Evolutionary conservation across 1,140 invertebrate species (phyloP), one percentile per base, ranked within the genome.

Genomic region (Pomacea maculata): DNA sequence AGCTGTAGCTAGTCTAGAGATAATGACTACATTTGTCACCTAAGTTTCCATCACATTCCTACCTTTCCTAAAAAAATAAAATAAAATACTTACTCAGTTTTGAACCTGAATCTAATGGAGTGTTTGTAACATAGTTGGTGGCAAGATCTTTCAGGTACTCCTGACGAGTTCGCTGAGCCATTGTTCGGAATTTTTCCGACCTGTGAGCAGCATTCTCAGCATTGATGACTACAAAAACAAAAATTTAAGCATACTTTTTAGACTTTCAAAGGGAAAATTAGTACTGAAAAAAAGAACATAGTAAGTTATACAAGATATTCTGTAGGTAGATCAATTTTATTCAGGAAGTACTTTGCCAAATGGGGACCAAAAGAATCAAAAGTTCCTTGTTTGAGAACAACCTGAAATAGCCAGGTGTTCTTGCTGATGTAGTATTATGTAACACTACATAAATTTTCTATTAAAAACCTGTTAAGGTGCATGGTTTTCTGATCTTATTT

Each of bases 181-280:
- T 99, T 9, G 96, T 97, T 73, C 96, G 95, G 92, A 99, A 99
- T 92, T 99, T 99, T 87, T 98, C 96, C 15, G 97, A 98, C 82
- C 96, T 94, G 88, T 98, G 97, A 17, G 97, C 97, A 21, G 97
- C 97, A 93, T 99, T 99, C 92, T 99, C 98, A 34, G 96, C 98
- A 93, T 99, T 99, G 71, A 99, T 97, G 34, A 98, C 96, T 93
- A 82, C 72, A 70, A n/a, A 70, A 11, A 70, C 12, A 70, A 0
- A 70, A 1, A 70, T 34, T 5, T 21, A 70, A 11, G 21, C 11
- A 70, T 34, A n/a, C 21, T 45, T 11, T 11, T 25, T 34, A 8
- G n/a, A 70, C 67, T 12, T 21, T 25, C 67, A 45, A 45, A 45
- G 34, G 34, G 34, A 45, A 45, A 45, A 45, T 45, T 45, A 6